Base-by-base conservation (phyloP, 2,113 vertebrate genomes). In the Cervus canadensis region DNA sequence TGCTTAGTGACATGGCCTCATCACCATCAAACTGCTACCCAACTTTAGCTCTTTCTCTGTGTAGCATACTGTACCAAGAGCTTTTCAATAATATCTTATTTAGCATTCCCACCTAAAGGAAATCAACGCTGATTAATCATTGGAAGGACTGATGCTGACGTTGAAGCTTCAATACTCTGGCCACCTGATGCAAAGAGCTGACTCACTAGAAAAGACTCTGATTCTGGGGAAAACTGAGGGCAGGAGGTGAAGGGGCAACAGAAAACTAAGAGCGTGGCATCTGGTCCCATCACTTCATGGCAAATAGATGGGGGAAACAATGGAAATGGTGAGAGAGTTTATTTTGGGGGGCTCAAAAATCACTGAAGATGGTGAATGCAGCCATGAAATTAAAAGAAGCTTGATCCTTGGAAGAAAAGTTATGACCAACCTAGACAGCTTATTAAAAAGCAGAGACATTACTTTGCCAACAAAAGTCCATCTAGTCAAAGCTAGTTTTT, bases 1-100 rank as follows among this genome's bases (percentile, higher is more conserved):
- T 95, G n/a, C n/a, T 28, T 30, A 26, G 9, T 17, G 64, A 56
- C 59, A 30, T 0, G 26, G 16, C 16, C 50, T 30, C 6, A 19
- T 52, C 25, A 7, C 43, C 3, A 14, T n/a, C 1, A 3, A 1
- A 3, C 1, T 33, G 36, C 13, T 36, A 28, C 43, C 30, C 6
- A 40, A 33, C 4, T 2, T 28, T 13, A 64, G 12, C 23, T 87
- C 57, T 40, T 81, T 89, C 60, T 52, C 33, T 67, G 4, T 26
- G 60, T 7, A 52, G 36, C 5, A 40, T 79, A 95, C 30, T 28
- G 6, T 54, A 83, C 13, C 10, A 50, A 87, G 30, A 91, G 0
- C 19, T 92, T 71, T 81, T 9, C 26, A 59, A 23, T 7, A 57
- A 26, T 2, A 40, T n/a, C 17, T 54, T 21, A 30, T 56, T 57